Percentiles rank a stretch among this genome's conserved stretches.
Conservation (phyloP, 2,888 invertebrate species). For the Drosophila bunnanda region DNA sequence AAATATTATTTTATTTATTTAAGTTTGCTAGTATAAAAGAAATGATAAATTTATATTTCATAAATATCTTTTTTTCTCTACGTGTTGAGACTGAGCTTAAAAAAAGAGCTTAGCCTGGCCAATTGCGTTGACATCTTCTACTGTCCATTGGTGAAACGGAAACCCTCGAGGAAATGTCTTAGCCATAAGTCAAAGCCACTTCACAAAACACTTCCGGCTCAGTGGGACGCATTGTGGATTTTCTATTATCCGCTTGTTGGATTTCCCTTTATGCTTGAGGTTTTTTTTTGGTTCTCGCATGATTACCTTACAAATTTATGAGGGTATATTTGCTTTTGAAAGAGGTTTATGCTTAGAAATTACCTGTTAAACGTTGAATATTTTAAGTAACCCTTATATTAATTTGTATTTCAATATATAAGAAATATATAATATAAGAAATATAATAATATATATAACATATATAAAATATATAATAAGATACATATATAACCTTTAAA, state of each 20-base stretch:
- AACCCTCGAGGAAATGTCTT: constrained; percentile 40
- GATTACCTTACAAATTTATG: constrained; percentile 8
- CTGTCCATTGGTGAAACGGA: constrained; percentile 13
- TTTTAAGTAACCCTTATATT: neutral
- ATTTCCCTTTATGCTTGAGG: constrained; percentile 35
- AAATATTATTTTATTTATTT: neutral
- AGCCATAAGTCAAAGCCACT: constrained; percentile 58
- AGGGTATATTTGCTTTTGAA: neutral
- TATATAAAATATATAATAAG: no score
- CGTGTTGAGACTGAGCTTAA: neutral
- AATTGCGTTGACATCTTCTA: constrained; percentile 57
- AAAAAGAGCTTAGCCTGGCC: constrained; percentile 37
- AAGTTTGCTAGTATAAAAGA: neutral
- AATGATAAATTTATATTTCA: neutral
- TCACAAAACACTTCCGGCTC: constrained; percentile 52
- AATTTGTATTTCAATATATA: no score
- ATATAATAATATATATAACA: no score
- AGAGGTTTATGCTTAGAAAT: neutral
- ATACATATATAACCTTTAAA: neutral
- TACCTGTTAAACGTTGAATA: neutral
- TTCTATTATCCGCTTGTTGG: constrained; percentile 55
- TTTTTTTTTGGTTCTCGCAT: constrained; percentile 15
- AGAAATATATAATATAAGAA: no score
- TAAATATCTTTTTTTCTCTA: neutral
- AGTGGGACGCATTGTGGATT: constrained; percentile 49